Evolutionary conservation across 2,888 invertebrate species (phyloP), one percentile per base, ranked within the genome.

Genomic region (Plebejus anna): DNA sequence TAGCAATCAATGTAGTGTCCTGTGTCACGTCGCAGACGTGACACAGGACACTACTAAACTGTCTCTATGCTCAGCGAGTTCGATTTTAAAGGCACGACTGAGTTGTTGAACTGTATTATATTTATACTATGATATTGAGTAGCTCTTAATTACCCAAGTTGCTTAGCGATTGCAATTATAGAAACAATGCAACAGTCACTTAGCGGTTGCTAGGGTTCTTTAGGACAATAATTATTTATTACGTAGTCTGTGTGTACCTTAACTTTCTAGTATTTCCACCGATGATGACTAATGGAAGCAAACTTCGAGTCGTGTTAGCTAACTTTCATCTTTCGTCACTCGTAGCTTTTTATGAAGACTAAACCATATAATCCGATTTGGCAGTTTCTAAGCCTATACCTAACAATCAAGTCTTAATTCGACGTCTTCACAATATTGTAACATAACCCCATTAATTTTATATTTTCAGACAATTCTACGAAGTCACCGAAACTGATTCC

Each of bases 401-500:
- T 7, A 7, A 42, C 1, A 42, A 42, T 42, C 7, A 7, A 7
- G 42, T 42, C 38, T 38, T 38, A 7, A 2, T 32, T 32, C 32
- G 32, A 32, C 42, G 4, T 42, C 1, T 42, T 42, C 7, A 42
- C 7, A 42, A 51, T 51, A 51, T 51, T 51, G 51, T 3, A 13
- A 51, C 13, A 66, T 66, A 36, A 66, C 4, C 32, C 32, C 13
- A 1, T 32, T 6, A 32, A 32, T 66, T 66, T 51, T 7, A 4
- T n/a, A 75, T 77, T 95, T 95, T 47, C 94, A 96, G 96, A 96
- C 84, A 95, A 92, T 77, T 90, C 95, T 0, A 94, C 94, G 0
- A 95, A 94, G 77, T 96, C 96, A 5, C 97, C 97, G 0, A 92
- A 94, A 61, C 87, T 97, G 77, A 96, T 93, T n/a, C 97, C 97